These are phyloP conservation scores for Drosophila micromelanica DNA, from an alignment of 1,140 invertebrate species.

Conservation along the genomic window DNA sequence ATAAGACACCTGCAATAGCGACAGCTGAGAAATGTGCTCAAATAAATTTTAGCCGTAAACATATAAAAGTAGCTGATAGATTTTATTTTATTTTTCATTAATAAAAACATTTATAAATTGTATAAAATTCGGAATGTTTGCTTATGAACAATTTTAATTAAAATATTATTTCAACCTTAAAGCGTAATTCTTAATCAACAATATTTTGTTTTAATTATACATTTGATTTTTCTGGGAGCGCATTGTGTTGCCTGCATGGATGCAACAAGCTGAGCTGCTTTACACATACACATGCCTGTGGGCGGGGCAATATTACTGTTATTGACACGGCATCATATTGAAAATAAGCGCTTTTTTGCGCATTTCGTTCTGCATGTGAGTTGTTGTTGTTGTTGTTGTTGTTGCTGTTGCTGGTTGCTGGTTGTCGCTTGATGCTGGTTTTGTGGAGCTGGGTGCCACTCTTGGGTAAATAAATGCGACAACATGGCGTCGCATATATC, in stretches of 20 bases:
- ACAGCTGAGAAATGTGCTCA: slow-evolving; percentile 6
- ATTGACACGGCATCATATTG: slow-evolving; percentile 80
- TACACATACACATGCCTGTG: slow-evolving; percentile 4
- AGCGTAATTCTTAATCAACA: too few relatives aligned
- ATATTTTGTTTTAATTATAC: background rate
- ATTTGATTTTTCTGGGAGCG: background rate
- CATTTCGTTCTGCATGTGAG: slow-evolving; percentile 34
- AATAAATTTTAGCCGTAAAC: too few relatives aligned
- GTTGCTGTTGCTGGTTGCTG: background rate
- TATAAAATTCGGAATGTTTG: too few relatives aligned
- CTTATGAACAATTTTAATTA: too few relatives aligned
- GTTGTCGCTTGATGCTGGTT: slow-evolving; percentile 10
- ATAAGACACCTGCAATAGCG: background rate
- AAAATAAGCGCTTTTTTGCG: slow-evolving; percentile 60
- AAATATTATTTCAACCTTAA: too few relatives aligned
- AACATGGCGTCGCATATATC: slow-evolving; percentile 55
- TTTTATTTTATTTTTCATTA: too few relatives aligned
- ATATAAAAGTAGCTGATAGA: too few relatives aligned
- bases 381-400: background rate
- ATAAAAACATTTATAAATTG: too few relatives aligned
- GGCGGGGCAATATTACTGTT: slow-evolving; percentile 71
- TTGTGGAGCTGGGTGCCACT: background rate
- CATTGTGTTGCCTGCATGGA: slow-evolving; percentile 3
- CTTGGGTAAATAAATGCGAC: slow-evolving; percentile 75
- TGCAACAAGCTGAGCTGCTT: background rate